Evolutionary conservation across 2,888 invertebrate species (phyloP).

Genomic region (Nycteola revayana): DNA sequence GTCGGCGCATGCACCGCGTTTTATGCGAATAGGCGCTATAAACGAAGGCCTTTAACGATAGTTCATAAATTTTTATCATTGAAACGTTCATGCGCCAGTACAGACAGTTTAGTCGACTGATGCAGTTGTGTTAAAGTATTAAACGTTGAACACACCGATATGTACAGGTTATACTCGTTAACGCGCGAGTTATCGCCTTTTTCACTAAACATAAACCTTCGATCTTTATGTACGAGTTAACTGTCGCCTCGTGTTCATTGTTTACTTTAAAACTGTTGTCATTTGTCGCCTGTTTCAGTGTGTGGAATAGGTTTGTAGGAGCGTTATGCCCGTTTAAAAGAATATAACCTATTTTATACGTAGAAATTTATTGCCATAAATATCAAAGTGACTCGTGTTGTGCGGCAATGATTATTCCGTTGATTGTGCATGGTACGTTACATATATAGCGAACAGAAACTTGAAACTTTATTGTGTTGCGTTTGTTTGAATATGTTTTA

Average conservation of each 20-base stretch:
- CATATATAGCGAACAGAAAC: too few relatives aligned
- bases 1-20: constrained; percentile 59
- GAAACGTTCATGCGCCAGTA: constrained; percentile 38
- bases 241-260: constrained; percentile 39
- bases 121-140: constrained; percentile 35
- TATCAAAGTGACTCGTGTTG: too few relatives aligned
- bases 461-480: too few relatives aligned
- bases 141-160: constrained; percentile 29
- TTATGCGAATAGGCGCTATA: constrained; percentile 67
- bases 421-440: too few relatives aligned
- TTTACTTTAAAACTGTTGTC: constrained; percentile 32
- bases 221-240: constrained; percentile 47
- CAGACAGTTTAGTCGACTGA: constrained; percentile 22
- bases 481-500: too few relatives aligned
- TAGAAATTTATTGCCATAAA: too few relatives aligned
- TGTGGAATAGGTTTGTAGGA: too few relatives aligned
- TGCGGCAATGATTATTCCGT: too few relatives aligned
- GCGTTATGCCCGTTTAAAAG: too few relatives aligned
- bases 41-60: constrained; percentile 69
- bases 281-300: constrained; percentile 8
- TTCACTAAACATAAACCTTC: constrained; percentile 45
- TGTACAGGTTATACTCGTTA: constrained; percentile 57
- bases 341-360: too few relatives aligned
- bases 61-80: constrained; percentile 76
- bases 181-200: constrained; percentile 54